Conservation (phyloP, 2,113 vertebrate genomes). For the Carlito syrichta region DNA sequence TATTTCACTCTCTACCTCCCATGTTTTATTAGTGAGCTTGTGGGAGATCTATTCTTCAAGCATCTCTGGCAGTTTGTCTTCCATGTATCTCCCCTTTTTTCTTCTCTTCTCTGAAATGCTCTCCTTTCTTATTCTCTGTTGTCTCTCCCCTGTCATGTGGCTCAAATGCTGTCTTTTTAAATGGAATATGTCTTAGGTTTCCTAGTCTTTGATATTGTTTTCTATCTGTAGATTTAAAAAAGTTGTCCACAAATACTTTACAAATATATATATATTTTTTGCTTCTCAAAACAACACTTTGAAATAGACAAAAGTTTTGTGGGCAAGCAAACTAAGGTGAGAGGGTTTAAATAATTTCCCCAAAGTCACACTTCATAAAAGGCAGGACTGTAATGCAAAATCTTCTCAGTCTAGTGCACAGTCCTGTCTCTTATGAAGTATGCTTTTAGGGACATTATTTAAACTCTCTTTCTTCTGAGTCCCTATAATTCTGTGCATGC, state of each 20-base stretch:
- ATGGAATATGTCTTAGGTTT: not conserved
- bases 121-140: not conserved
- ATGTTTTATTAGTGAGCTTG: not conserved
- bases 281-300: not conserved
- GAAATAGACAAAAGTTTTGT: not conserved
- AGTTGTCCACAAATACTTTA: not conserved
- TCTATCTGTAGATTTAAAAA: not conserved
- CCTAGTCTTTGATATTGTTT: not conserved
- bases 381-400: fast-evolving
- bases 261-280: not conserved
- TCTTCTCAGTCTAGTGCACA: not conserved
- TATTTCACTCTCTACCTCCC: not conserved
- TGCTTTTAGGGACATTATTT: too few species aligned
- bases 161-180: not conserved
- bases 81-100: not conserved
- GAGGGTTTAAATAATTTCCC: not conserved
- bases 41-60: not conserved
- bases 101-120: not conserved
- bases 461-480: not conserved
- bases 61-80: not conserved
- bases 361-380: not conserved
- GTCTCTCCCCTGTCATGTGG: not conserved
- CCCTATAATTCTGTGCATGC: not conserved
- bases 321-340: not conserved
- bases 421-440: not conserved